Percentiles rank a stretch among this genome's conserved stretches.
Evolutionary conservation across 2,113 vertebrate species (phyloP).

Genomic region (Nothoprocta pentlandii): DNA sequence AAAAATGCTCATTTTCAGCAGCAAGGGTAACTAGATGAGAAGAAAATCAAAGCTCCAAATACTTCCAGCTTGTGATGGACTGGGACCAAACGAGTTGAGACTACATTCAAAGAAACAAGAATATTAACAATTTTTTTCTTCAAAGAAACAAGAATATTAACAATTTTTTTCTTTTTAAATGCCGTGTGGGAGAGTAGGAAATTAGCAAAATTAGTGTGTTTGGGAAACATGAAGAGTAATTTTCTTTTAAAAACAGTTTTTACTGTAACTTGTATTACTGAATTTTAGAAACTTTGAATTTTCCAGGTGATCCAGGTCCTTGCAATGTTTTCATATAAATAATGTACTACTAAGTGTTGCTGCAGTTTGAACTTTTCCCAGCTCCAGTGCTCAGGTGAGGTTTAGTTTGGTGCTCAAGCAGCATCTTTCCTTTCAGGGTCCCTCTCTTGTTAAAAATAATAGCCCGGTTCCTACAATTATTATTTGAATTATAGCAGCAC

Average conservation of each 20-base stretch:
- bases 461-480: neutral
- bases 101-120: neutral
- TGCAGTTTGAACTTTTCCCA: neutral
- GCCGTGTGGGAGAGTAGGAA: neutral
- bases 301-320: neutral
- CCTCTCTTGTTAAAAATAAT: neutral
- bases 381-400: neutral
- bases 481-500: neutral
- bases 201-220: neutral
- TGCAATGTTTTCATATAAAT: rapidly evolving
- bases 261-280: neutral
- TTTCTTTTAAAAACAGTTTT: neutral
- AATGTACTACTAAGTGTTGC: neutral
- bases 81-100: neutral
- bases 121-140: neutral
- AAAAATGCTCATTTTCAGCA: constrained; percentile 60
- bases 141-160: neutral
- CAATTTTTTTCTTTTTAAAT: neutral
- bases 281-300: neutral
- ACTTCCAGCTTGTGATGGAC: neutral
- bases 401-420: neutral
- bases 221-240: neutral
- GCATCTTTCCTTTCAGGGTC: neutral
- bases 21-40: neutral
- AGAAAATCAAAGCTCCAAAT: constrained; percentile 11